phyloP scores from a whole-genome alignment of 2,888 invertebrate genomes.

The Marasmarcha lunaedactyla region DNA sequence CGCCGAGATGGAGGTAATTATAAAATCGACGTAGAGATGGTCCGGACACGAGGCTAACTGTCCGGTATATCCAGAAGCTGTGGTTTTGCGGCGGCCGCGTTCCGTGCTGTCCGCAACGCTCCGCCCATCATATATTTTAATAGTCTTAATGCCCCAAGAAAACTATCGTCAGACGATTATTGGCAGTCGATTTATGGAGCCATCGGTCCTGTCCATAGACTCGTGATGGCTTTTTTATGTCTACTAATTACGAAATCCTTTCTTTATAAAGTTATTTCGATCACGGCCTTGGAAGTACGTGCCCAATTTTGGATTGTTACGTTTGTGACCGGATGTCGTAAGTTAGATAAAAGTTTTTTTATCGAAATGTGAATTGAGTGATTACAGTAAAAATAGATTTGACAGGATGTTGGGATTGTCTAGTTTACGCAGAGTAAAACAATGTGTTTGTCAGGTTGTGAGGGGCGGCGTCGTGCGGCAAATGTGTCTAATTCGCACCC shows the following conservation, averaged over 20 bases:
- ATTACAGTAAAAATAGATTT: neutral
- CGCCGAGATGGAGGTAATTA: conserved; percentile 28
- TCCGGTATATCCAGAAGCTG: conserved; percentile 35
- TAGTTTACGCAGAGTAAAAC: neutral
- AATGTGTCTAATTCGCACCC: conserved; percentile 40
- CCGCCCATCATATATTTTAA: conserved; percentile 52
- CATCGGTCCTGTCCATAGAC: conserved; percentile 16
- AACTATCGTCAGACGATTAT: conserved; percentile 24
- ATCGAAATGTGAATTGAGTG: neutral
- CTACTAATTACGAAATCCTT: conserved; percentile 21
- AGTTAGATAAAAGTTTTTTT: conserved; percentile 1
- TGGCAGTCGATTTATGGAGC: conserved; percentile 24
- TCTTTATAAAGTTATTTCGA: conserved; percentile 25
- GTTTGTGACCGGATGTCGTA: conserved; percentile 13
- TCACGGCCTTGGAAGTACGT: conserved; percentile 21
- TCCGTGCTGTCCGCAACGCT: conserved; percentile 30
- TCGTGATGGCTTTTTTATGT: conserved; percentile 19
- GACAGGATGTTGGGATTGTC: neutral
- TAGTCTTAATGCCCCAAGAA: conserved; percentile 52
- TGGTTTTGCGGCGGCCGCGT: conserved; percentile 51
- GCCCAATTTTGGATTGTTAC: conserved; percentile 20
- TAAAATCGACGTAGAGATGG: conserved; percentile 33
- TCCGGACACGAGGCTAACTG: conserved; percentile 1
- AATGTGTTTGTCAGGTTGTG: neutral
- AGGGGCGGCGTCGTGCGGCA: conserved; percentile 13